Base-by-base conservation (phyloP, 1,140 invertebrate genomes). In the Liolophura sinensis region DNA sequence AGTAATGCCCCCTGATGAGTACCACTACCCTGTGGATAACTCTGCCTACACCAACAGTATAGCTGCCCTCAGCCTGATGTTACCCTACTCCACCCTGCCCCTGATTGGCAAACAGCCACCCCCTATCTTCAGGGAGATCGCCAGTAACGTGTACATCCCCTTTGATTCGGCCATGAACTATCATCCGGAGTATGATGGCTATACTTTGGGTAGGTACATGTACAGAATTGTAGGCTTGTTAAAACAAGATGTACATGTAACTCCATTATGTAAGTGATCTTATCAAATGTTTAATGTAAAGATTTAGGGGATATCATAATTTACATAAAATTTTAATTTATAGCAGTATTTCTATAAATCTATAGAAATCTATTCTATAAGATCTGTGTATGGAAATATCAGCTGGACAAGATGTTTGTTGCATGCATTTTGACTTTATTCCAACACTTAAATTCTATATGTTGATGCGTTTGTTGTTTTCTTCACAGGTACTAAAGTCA, bases 1-100 rank as follows among this genome's bases (percentile, higher is more conserved):
- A 58, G 86, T 87, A 9, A 86, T 86, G 83, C 83, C 84, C 24
- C 86, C 86, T 46, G 86, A 87, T 77, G 86, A 87, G 71, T 81
- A 75, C 55, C 78, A 86, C 60, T 69, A 70, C 48, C 70, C 66
- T 47, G 75, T 84, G 15, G 80, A 84, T 64, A 85, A 86, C 67
- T 85, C 83, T 25, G 81, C 73, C 0, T 86, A 82, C 67, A 87
- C 86, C 12, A 87, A 87, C 69, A 63, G 71, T 47, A 71, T 82
- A 1, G 85, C 85, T 16, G 73, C 73, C 12, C 73, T 82, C 55
- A 68, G 70, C 22, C 55, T 78, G 46, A 60, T 63, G 15, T 60
- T 73, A 5, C 68, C 68, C 12, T 24, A 40, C 31, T 68, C 68
- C 52, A 67, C 65, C 27, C 56, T 49, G 7, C 51, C 27, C 6